Evolutionary conservation across 2,888 invertebrate genomes (phyloP).

Genomic region (Elysia crispata): DNA sequence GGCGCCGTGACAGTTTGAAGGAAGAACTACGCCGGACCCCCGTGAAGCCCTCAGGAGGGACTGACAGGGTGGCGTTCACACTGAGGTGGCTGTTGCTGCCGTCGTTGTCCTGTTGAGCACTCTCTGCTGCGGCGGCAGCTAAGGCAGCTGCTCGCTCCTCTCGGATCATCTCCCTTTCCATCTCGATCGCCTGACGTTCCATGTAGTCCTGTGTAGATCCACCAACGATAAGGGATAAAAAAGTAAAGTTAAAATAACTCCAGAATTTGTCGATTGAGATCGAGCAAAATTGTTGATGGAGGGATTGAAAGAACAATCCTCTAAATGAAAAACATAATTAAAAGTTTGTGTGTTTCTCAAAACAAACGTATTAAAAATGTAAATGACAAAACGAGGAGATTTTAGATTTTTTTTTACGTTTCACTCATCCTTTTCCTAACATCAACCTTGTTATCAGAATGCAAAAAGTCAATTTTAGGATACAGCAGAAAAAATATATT

Average conservation of each 20-base stretch:
- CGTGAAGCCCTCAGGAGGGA: slow-evolving; percentile 14
- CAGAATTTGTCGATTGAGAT: too few species aligned
- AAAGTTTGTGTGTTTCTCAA: too few species aligned
- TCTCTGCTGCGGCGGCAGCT: background rate
- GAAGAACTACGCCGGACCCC: slow-evolving; percentile 50
- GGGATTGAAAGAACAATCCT: too few species aligned
- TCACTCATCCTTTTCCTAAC: too few species aligned
- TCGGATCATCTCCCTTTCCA: slow-evolving; percentile 43
- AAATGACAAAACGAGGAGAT: too few species aligned
- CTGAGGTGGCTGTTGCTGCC: slow-evolving; percentile 13
- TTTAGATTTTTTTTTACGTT: too few species aligned
- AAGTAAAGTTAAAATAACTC: background rate
- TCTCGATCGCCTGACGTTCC: slow-evolving; percentile 51
- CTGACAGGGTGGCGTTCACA: slow-evolving; percentile 37
- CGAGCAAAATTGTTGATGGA: too few species aligned
- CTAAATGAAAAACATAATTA: too few species aligned
- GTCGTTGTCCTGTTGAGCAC: slow-evolving; percentile 6
- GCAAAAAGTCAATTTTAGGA: too few species aligned
- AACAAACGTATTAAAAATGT: too few species aligned
- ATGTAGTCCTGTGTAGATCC: slow-evolving; percentile 48
- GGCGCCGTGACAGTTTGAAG: slow-evolving; percentile 52
- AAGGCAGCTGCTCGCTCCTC: slow-evolving; percentile 43
- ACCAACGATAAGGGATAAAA: background rate
- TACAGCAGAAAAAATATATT: too few species aligned
- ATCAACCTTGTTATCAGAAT: too few species aligned